phyloP scores from a whole-genome alignment of 2,888 invertebrate species.

The Gastracanthus pulcherrimus region DNA sequence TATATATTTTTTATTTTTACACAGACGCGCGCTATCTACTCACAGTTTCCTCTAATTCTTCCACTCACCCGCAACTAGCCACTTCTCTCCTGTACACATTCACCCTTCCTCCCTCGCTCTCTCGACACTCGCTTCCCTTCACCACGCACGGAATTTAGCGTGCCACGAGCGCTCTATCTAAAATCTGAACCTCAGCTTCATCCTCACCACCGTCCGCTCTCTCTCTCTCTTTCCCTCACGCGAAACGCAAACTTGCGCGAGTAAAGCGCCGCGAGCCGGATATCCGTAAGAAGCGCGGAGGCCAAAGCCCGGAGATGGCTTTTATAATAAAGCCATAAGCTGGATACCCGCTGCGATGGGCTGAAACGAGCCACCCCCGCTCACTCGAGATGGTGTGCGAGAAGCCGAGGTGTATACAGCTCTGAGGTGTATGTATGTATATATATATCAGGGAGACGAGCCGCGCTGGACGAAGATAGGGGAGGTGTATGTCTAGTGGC shows the following conservation, averaged over 20 bases:
- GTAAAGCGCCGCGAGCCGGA: slow-evolving; percentile 9
- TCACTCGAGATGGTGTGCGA: neutral
- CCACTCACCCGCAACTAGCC: no score
- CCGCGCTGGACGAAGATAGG: neutral
- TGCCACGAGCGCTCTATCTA: slow-evolving; percentile 18
- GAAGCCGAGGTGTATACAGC: no score
- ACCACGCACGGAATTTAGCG: slow-evolving; percentile 23
- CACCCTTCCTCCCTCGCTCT: no score
- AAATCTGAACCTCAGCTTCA: slow-evolving; percentile 40
- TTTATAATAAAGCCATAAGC: slow-evolving; percentile 67
- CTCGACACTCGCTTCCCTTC: no score
- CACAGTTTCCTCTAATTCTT: no score
- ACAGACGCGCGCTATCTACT: no score
- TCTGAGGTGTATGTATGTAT: no score
- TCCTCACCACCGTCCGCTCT: neutral
- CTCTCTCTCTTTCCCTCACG: no score
- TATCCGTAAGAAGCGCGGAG: slow-evolving; percentile 52
- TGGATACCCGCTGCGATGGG: slow-evolving; percentile 45
- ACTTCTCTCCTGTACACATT: no score
- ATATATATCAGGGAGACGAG: neutral
- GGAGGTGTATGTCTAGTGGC: neutral
- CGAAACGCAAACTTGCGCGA: no score
- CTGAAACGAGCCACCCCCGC: neutral
- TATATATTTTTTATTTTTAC: no score
- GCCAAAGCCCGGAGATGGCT: slow-evolving; percentile 61